Evolutionary conservation across 2,888 invertebrate genomes (phyloP), one percentile per base, ranked within the genome.

Genomic region (Archips xylosteana): DNA sequence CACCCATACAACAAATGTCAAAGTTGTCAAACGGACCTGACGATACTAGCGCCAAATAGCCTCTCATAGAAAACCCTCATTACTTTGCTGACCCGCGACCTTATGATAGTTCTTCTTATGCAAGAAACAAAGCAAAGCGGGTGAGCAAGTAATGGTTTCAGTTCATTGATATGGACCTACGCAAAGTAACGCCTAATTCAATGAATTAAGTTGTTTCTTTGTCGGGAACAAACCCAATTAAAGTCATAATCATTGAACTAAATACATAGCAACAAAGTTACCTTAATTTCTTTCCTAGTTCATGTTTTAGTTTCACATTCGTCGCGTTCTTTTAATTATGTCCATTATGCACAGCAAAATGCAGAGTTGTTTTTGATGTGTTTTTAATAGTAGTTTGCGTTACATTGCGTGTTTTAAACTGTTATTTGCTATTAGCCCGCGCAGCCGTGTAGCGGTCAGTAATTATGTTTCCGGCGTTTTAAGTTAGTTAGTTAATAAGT

Each of bases 381-480:
- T 73, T 73, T 73, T 73, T 73, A 73, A 73, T 73, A 63, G 63
- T 13, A 64, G 63, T 64, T 59, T 69, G 34, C 34, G 63, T 73
- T 68, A 69, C 73, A 69, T 73, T 73, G 73, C 73, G 73, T 73
- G 73, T 32, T 64, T 51, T 64, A 59, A 63, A 63, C 62, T 36
- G 64, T 73, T 73, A 69, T 68, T 63, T 73, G 73, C 39, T 73
- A 73, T 69, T 69, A 73, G 67, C 42, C 13, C 68, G 36, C 69
- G 63, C 73, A 69, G 32, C 23, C 47, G 34, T 59, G 72, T 72
- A 68, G 49, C 32, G 61, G 64, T 47, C 47, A 78, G 78, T 81
- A 78, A 83, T 81, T 80, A 78, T 78, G 78, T 79, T 77, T 78
- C 68, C 75, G 76, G 71, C 71, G 78, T 76, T 75, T 57, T 54